Base-by-base conservation (phyloP, 2,113 vertebrate species). In the Rhinoderma darwinii region DNA sequence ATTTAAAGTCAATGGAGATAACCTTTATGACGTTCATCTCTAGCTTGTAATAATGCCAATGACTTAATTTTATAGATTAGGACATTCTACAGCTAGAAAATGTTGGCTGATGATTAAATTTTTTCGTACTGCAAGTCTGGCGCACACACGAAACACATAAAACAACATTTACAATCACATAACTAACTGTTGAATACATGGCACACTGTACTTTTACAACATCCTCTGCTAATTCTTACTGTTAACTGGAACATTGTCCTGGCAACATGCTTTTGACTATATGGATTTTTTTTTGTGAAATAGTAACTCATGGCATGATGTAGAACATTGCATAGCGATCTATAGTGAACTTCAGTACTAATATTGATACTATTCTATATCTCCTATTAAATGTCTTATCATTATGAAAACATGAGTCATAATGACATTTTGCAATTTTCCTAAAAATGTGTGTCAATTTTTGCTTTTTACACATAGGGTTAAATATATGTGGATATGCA, bases 401-500 rank as follows among this genome's bases (percentile, higher is more conserved):
- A 10, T 30, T 4, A 68, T 32, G 30, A 3, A 2, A 6, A 5
- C 25, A 2, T 10, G n/a, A 74, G 20, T 41, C 8, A 72, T 0
- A 35, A 37, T 37, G 12, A 5, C 70, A 41, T 0, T 17, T 47
- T 44, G 70, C 41, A 43, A 27, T 10, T 37, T 18, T 63, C 30
- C n/a, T 37, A 70, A 37, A 41, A 14, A 43, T 9, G 15, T 25
- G 20, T 6, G 2, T 43, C 2, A 0, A 25, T 41, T 3, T 43
- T 18, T 79, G 4, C 27, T 79, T 35, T 70, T 32, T 70, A 14
- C 39, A 79, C 41, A 70, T 50, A 43, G 61, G 76, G 66, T 84
- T 89, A 74, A 89, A 89, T 50, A 82, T 80, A 44, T 89, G 79
- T 75, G 86, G 73, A 84, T 88, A 86, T 89, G 89, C 84, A 87